Evolutionary conservation across 2,888 invertebrate species (phyloP).

Genomic region (Aphelenchoides bicaudatus): DNA sequence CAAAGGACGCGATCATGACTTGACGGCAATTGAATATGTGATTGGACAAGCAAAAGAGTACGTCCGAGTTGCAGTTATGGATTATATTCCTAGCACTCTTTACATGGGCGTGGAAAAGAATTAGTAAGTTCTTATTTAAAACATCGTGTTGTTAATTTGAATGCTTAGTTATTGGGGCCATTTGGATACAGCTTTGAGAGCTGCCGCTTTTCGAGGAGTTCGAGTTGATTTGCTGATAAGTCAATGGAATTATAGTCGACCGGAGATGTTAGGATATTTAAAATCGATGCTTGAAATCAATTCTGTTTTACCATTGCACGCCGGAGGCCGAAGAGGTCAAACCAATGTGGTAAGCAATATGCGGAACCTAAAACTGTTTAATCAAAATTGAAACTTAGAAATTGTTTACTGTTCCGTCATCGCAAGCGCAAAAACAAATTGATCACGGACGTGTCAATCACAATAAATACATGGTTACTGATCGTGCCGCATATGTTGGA

Average conservation of each 20-base stretch:
- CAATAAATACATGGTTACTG: conserved; percentile 96
- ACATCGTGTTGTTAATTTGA: conserved; percentile 62
- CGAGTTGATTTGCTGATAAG: conserved; percentile 74
- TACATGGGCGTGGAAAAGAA: conserved; percentile 65
- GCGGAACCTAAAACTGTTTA: not conserved
- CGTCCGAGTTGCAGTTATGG: conserved; percentile 79
- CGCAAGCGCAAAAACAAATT: conserved; percentile 19
- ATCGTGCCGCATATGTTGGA: conserved; percentile 84
- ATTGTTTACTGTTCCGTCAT: conserved; percentile 31
- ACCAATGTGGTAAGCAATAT: conserved; percentile 34
- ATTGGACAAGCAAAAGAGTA: conserved; percentile 30
- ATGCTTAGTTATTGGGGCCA: conserved; percentile 80
- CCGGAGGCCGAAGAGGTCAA: conserved; percentile 67
- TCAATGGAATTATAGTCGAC: conserved; percentile 70
- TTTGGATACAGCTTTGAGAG: conserved; percentile 82
- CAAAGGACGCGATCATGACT: conserved; percentile 54
- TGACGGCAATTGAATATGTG: conserved; percentile 45
- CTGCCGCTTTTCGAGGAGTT: conserved; percentile 75
- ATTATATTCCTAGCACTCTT: conserved; percentile 79
- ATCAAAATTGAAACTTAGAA: conserved; percentile 22
- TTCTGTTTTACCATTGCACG: conserved; percentile 69
- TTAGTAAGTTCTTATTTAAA: conserved; percentile 17
- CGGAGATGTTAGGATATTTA: conserved; percentile 68
- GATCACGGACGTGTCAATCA: conserved; percentile 80
- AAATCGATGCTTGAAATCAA: conserved; percentile 46